Conservation (phyloP, 2,113 vertebrate species). For the Calyptomena viridis region DNA sequence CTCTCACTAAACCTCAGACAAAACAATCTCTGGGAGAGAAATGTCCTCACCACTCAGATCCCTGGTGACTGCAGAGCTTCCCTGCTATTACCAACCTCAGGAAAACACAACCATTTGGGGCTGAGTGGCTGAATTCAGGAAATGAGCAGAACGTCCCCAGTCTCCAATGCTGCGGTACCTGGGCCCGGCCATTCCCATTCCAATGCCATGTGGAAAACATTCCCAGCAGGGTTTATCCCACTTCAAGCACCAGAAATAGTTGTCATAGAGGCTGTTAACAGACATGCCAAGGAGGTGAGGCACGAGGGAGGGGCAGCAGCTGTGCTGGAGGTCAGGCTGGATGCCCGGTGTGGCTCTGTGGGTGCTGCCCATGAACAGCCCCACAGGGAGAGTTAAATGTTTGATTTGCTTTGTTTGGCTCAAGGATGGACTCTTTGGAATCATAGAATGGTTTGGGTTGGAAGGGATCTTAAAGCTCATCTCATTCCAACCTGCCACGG, state of each 20-base stretch:
- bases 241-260: neutral
- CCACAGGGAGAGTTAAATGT: neutral
- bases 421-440: neutral
- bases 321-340: neutral
- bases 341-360: rapidly evolving
- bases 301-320: rapidly evolving
- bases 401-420: neutral
- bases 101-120: neutral
- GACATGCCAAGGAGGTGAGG: neutral
- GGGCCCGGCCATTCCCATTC: neutral
- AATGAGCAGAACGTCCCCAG: neutral
- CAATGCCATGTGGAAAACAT: rapidly evolving
- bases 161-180: neutral
- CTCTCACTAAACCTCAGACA: neutral
- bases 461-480: neutral
- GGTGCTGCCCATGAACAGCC: neutral
- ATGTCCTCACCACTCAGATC: neutral
- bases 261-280: neutral
- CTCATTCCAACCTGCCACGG: neutral
- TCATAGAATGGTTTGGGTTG: neutral
- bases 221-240: neutral
- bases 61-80: neutral
- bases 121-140: neutral
- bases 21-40: conserved; percentile 7
- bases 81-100: neutral